Base-by-base conservation (phyloP, 2,797 vertebrate species). In the Chloroceryle inda region DNA sequence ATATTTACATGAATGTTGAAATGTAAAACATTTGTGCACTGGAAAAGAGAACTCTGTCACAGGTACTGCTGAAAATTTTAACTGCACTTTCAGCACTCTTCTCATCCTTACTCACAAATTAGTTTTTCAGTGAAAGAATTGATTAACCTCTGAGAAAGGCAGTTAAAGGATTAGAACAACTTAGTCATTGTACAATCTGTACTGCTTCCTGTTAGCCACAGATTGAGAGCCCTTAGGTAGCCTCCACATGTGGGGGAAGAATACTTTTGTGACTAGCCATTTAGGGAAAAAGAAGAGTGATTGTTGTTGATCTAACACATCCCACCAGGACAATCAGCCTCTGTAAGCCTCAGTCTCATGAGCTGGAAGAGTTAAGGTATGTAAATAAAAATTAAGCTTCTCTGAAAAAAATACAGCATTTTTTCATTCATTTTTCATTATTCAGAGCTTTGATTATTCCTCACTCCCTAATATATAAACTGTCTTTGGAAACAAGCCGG, bases 121-220 rank as follows among this genome's bases (percentile, higher is more conserved):
- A 77, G 27, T 31, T 85, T 93, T 92, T 88, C 49, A 92, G 37
- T 88, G 61, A 78, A 81, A 92, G 31, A 88, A 83, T 71, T 85
- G 35, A 92, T 94, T 73, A 26, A 38, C 58, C 59, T 87, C 26
- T 88, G 53, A 80, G 37, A 85, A 92, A 92, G 64, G 27, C 23
- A 71, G 38, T 91, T 78, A 66, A 94, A 85, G 66, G 33, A 77
- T 89, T 87, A 58, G 53, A 87, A 27, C 72, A 64, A 37, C 94
- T 88, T 84, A 71, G 27, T 93, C 40, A 35, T 47, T 80, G 63
- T 73, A 59, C 72, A 81, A 9, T 58, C 35, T 55, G 45, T 85
- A 47, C 44, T 92, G 90, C 26, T 22, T 95, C 45, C 68, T 67
- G 71, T 62, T 92, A 67, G 56, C 35, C 37, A 13, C 40, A 52